Percentiles rank a stretch among this genome's conserved stretches.
These are phyloP conservation scores for Zootermopsis nevadensis DNA, from an alignment of 2,888 invertebrate species.

Conservation along the genomic window DNA sequence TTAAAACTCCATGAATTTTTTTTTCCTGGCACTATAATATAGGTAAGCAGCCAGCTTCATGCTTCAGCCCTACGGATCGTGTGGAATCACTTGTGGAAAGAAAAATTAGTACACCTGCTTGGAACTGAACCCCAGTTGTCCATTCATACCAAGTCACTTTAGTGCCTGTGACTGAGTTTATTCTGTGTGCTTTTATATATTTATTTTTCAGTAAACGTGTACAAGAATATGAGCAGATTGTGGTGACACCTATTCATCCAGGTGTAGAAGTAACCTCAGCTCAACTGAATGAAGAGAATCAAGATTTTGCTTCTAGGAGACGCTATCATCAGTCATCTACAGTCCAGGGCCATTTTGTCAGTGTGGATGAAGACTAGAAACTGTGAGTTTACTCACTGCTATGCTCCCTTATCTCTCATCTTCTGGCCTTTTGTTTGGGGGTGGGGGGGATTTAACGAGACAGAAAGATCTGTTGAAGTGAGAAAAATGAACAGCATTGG, in stretches of 20 bases:
- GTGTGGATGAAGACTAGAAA: slow-evolving; percentile 60
- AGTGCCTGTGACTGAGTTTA: background rate
- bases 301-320: slow-evolving; percentile 91
- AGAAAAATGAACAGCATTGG: too few relatives aligned
- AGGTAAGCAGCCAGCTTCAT: too few relatives aligned
- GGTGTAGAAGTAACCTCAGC: slow-evolving; percentile 84
- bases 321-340: slow-evolving; percentile 93
- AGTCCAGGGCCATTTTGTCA: slow-evolving; percentile 76
- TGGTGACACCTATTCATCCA: slow-evolving; percentile 85
- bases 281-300: slow-evolving; percentile 93
- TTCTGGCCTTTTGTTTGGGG: background rate
- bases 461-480: background rate
- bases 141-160: background rate
- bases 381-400: background rate
- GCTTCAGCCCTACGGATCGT: too few relatives aligned
- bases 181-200: background rate
- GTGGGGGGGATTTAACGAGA: background rate
- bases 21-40: too few relatives aligned
- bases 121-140: too few relatives aligned
- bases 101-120: too few relatives aligned
- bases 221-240: slow-evolving; percentile 86
- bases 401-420: too few relatives aligned
- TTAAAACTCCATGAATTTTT: too few relatives aligned
- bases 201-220: slow-evolving; percentile 74
- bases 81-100: too few relatives aligned